Evolutionary conservation across 2,113 vertebrate genomes (phyloP).

Genomic region (Eurystomus gularis): DNA sequence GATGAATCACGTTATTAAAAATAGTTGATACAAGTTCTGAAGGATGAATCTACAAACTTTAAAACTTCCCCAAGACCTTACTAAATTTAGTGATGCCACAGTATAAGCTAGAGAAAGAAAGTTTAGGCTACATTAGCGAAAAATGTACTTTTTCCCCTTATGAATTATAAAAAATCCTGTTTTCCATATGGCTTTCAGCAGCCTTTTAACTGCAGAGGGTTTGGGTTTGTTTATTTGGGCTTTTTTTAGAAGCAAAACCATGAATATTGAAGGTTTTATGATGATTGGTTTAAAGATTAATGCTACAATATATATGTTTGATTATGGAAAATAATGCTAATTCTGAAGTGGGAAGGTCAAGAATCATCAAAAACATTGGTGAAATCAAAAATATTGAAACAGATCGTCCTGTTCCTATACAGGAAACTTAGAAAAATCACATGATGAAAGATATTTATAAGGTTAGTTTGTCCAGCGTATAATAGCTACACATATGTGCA

Average conservation of each 20-base stretch:
- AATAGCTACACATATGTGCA: too few species aligned
- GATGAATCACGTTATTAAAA: not conserved
- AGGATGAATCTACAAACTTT: not conserved
- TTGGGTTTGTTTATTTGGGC: not conserved
- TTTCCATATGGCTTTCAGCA: not conserved
- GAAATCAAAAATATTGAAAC: not conserved
- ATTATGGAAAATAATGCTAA: not conserved
- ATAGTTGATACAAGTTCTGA: not conserved
- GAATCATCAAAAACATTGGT: not conserved
- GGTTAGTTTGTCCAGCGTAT: not conserved
- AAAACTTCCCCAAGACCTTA: not conserved
- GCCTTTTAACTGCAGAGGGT: not conserved
- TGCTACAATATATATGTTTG: not conserved
- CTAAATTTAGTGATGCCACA: not conserved
- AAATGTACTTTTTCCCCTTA: not conserved
- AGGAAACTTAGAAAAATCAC: not conserved
- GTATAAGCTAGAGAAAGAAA: not conserved
- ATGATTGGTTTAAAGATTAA: not conserved
- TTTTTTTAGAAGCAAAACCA: not conserved
- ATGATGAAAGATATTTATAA: too few species aligned
- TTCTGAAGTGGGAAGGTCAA: not conserved
- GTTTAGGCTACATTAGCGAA: not conserved
- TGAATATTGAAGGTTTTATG: not conserved
- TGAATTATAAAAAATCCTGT: not conserved
- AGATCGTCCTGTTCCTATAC: not conserved